Evolutionary conservation across 2,113 vertebrate genomes (phyloP).

Genomic region (Trichomycterus rosablanca): DNA sequence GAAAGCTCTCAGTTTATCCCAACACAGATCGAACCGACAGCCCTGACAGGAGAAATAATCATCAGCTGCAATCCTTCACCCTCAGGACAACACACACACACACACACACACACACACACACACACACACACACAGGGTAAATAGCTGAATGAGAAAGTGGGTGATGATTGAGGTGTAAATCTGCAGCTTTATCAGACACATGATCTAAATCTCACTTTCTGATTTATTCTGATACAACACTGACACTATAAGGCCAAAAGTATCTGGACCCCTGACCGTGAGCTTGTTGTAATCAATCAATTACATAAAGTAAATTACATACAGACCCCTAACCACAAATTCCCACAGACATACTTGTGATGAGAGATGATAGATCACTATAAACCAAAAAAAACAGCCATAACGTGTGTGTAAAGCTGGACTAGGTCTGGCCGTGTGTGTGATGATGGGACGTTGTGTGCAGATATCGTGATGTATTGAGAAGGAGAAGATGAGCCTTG

Average conservation of each 20-base stretch:
- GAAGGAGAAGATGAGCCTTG: slow-evolving; percentile 1
- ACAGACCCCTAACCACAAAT: too few species aligned
- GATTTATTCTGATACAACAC: background rate
- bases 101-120: slow-evolving; percentile 27
- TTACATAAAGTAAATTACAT: too few species aligned
- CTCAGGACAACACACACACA: slow-evolving; percentile 43
- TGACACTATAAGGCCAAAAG: too few species aligned
- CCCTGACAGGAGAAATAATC: slow-evolving; percentile 31
- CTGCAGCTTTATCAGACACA: too few species aligned
- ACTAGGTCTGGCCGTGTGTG: too few species aligned
- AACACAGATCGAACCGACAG: slow-evolving; percentile 27
- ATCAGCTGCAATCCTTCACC: slow-evolving; percentile 27
- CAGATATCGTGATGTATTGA: background rate
- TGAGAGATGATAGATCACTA: too few species aligned
- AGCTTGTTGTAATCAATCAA: background rate
- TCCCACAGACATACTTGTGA: too few species aligned
- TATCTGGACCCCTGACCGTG: too few species aligned
- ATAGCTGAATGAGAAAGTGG: background rate
- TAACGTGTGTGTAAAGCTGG: too few species aligned
- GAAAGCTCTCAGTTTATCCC: slow-evolving; percentile 42
- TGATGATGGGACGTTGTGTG: too few species aligned
- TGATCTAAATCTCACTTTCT: slow-evolving; percentile 9
- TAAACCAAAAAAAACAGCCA: too few species aligned
- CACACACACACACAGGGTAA: slow-evolving; percentile 46
- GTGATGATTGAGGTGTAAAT: slow-evolving; percentile 37